Conservation (phyloP, 2,113 vertebrate species). For the Puntigrus tetrazona region DNA sequence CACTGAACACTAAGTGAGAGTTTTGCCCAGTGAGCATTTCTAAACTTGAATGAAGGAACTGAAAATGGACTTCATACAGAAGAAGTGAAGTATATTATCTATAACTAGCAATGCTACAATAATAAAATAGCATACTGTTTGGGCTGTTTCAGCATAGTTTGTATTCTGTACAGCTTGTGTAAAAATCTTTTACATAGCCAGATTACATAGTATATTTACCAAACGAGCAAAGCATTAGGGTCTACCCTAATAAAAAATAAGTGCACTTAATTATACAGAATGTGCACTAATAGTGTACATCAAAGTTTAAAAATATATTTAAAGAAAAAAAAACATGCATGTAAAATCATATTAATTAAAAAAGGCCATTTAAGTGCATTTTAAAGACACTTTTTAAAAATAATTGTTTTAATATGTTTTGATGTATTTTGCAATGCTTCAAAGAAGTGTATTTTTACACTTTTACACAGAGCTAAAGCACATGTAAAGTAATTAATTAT, state of each 20-base stretch:
- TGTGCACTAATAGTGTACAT: neutral
- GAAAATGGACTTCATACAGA: neutral
- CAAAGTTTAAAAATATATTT: neutral
- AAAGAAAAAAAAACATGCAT: neutral
- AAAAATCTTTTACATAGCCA: neutral
- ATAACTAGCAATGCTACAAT: neutral
- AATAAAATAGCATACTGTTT: neutral
- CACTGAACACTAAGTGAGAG: neutral
- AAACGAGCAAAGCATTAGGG: neutral
- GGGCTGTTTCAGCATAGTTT: neutral
- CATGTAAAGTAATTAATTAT: neutral
- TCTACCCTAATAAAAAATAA: neutral
- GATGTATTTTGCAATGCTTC: too few species aligned
- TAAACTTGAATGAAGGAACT: neutral
- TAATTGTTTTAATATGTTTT: too few species aligned
- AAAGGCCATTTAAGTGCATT: too few species aligned
- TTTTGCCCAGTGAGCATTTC: neutral
- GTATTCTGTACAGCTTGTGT: neutral
- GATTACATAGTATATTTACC: neutral
- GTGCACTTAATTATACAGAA: neutral
- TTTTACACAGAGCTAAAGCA: neutral
- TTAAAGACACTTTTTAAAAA: too few species aligned
- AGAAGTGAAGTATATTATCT: neutral
- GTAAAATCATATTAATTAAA: too few species aligned
- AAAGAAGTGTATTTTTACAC: too few species aligned